These are phyloP conservation scores for Pterophyllum scalare DNA, from an alignment of 2,113 vertebrate genomes.

Conservation along the genomic window DNA sequence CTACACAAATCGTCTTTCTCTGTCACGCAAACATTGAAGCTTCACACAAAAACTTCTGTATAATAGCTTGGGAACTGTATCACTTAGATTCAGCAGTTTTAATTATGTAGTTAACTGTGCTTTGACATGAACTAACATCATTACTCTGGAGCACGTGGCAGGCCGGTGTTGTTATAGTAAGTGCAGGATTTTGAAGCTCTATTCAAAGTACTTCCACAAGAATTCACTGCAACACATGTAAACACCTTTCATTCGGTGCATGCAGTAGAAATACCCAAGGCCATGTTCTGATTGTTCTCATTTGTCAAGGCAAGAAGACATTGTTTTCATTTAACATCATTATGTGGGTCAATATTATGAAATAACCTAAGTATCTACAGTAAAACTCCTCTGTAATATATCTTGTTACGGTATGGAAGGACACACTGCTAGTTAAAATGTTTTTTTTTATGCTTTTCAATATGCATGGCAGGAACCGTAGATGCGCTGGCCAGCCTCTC, in stretches of 20 bases:
- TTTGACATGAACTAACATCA: background rate
- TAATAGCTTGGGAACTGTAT: background rate
- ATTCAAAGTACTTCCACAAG: background rate
- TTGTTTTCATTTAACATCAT: slow-evolving; percentile 37
- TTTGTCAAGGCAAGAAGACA: slow-evolving; percentile 46
- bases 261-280: slow-evolving; percentile 32
- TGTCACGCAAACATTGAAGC: background rate
- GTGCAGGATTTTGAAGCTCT: slow-evolving; percentile 4
- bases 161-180: background rate
- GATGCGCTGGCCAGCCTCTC: slow-evolving; percentile 83
- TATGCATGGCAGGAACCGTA: slow-evolving; percentile 92
- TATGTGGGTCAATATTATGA: slow-evolving; percentile 10
- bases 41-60: background rate
- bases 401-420: slow-evolving; percentile 20
- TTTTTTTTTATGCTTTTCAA: slow-evolving; percentile 74
- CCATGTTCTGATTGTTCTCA: slow-evolving; percentile 51
- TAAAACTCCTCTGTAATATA: slow-evolving; percentile 9
- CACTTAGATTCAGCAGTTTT: background rate
- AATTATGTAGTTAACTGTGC: background rate
- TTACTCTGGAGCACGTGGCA: background rate
- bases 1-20: background rate
- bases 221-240: background rate
- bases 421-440: slow-evolving; percentile 25
- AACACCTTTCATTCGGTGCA: slow-evolving; percentile 10
- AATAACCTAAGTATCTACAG: background rate